Base-by-base conservation (phyloP, 2,113 vertebrate genomes). In the Megaceryle torquata region DNA sequence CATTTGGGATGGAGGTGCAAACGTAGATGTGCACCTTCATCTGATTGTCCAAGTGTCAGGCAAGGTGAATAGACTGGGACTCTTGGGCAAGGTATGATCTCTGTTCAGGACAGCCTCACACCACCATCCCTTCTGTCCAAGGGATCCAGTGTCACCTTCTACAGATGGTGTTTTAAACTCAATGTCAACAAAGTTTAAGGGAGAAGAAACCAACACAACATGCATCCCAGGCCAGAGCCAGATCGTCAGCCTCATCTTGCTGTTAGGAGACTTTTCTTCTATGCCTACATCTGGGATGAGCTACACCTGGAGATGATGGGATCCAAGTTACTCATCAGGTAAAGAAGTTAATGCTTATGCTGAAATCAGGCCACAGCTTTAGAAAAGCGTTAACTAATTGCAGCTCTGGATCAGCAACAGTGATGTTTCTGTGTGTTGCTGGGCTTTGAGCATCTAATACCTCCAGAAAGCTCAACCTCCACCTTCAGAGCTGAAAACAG, bases 11-110 rank as follows among this genome's bases (percentile, higher is more conserved):
- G 22, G 26, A 64, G 12, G 5, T 5, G 13, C 29, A 48, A 77
- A 65, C 22, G 43, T 2, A 0, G 43, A 8, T 12, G 3, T 5
- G 0, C 7, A 15, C 3, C 46, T 69, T 50, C 13, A 3, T 9
- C 46, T 81, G 44, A 6, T 41, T 29, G 28, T 48, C 35, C 44
- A 35, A 85, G 26, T 15, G 51, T 53, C 20, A 48, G n/a, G 2
- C 33, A 22, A 44, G 35, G 13, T 81, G 24, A 69, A 70, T 2
- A 51, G 18, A 33, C 4, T 54, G 15, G 13, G 29, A 60, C 31
- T 15, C 28, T n/a, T 37, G 41, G 5, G 15, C 11, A 37, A 83
- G 14, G 41, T 6, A 35, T 39, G 15, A 10, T 7, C 35, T 59
- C 29, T 64, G 9, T 71, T 78, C 48, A 48, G 48, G 67, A 72